Base-by-base conservation (phyloP, 30 jellyfish, hydroid and myxozoan genomes). In the Mastigias papua region DNA sequence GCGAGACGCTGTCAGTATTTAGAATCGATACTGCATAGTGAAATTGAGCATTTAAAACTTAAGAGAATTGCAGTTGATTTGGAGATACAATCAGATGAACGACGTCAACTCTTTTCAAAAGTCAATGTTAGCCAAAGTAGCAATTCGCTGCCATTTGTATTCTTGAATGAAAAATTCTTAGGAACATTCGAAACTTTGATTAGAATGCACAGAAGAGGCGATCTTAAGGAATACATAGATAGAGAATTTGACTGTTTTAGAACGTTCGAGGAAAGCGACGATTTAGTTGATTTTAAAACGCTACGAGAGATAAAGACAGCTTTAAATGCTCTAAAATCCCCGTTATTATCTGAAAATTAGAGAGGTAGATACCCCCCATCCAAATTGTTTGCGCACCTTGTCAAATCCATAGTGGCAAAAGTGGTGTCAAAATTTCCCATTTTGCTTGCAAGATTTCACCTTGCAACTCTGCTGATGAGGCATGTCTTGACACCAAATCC, bases 181-280 rank as follows among this genome's bases (percentile, higher is more conserved):
- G 98, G 98, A 15, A 69, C 64, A 26, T 89, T 75, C 66, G 78
- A 94, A 6, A 81, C 95, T 1, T 31, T 94, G 1, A 83, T 86
- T 84, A 90, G 80, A 15, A 20, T 22, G 58, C 69, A 93, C 63
- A 65, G 95, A 70, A 81, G 69, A 58, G 96, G 91, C 26, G 42
- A 49, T n/a, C 78, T 93, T 33, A 64, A 37, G 31, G 82, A 69
- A 25, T 50, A 49, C 25, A 23, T 88, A 9, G 49, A 85, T 0
- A 78, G 67, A 46, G 37, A 34, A 61, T 61, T 85, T 49, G 94
- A 67, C 15, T 69, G 73, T 85, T 28, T 65, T 19, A 19, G 30
- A 29, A 37, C 33, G 7, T 21, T 46, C 21, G 88, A 85, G 25
- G 57, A 74, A 10, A 73, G 72, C 57, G 8, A 69, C 32, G 88